Base-by-base conservation (phyloP, 2,888 invertebrate genomes). In the Hemistola chrysoprasaria region DNA sequence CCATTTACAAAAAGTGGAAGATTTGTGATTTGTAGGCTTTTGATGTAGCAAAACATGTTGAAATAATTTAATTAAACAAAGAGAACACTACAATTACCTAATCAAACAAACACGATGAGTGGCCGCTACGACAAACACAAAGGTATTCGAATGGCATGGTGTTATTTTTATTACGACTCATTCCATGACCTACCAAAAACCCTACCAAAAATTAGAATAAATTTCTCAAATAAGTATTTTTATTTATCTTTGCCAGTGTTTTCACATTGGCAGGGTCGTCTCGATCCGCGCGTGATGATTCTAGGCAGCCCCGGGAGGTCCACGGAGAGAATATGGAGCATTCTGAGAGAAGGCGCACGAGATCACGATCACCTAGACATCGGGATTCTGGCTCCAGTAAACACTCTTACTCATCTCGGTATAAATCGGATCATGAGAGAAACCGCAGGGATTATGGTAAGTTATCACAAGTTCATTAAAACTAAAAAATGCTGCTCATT, bases 231-330 rank as follows among this genome's bases (percentile, higher is more conserved):
- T 74, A 63, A 69, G 78, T 73, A 71, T 72, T 74, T 70, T 83
- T 88, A 88, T 87, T 88, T 88, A 88, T 85, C 86, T 92, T 92
- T 92, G 92, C 92, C 92, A 92, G 92, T 92, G 92, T 92, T 92
- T 92, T 92, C 91, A 90, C 92, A 92, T 92, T 92, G 91, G 91
- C 92, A 92, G 92, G 92, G 91, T 91, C 92, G 75, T 80, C 87
- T 85, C 86, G 88, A 87, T 85, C 88, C 78, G 68, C 83, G 80
- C 84, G 88, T 82, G 87, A 88, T 85, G 86, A 85, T 87, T 87
- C 84, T 80, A 88, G 87, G 82, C 72, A 58, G 69, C 50, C 71
- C 52, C 38, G 38, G 34, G 34, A 29, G 8, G 22, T 16, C n/a
- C 33, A 30, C 1, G 38, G 34, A 30, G 43, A 34, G 33, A 6